Evolutionary conservation across 2,113 vertebrate species (phyloP).

Genomic region (Thalassarche chlororhynchos): DNA sequence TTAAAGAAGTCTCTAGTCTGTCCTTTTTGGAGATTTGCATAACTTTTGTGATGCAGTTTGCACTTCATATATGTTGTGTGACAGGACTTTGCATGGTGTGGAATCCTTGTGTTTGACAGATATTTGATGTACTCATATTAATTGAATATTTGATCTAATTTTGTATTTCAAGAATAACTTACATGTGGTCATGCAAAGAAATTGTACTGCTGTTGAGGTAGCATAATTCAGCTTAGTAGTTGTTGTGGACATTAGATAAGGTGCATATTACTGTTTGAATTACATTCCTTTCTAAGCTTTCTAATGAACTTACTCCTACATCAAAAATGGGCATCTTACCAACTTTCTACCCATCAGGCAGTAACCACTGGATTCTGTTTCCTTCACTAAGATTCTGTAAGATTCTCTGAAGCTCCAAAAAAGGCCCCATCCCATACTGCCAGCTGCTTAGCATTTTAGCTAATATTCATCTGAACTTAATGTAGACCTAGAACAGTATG

Average conservation of each 20-base stretch:
- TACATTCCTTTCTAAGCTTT: neutral
- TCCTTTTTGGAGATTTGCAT: neutral
- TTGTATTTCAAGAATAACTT: neutral
- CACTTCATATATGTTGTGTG: neutral
- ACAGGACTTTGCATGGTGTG: fast-evolving
- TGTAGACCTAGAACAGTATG: neutral
- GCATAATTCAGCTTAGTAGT: neutral
- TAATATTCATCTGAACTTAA: neutral
- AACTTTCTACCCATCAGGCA: neutral
- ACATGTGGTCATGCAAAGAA: neutral
- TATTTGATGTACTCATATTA: neutral
- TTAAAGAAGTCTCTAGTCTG: neutral
- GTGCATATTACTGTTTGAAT: neutral
- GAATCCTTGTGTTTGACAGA: neutral
- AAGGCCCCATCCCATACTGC: neutral
- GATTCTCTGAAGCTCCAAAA: neutral
- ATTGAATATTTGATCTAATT: neutral
- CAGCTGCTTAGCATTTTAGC: neutral
- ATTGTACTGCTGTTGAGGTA: neutral
- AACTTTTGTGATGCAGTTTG: neutral
- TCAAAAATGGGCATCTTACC: neutral
- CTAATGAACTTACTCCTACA: neutral
- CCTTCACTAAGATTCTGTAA: neutral
- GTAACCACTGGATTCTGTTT: neutral
- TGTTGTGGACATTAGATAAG: neutral